A percentile compares a stretch with the other conserved stretches of the same genome.
Conservation (phyloP, 2,888 invertebrate genomes). For the Acholoe squamosa region DNA sequence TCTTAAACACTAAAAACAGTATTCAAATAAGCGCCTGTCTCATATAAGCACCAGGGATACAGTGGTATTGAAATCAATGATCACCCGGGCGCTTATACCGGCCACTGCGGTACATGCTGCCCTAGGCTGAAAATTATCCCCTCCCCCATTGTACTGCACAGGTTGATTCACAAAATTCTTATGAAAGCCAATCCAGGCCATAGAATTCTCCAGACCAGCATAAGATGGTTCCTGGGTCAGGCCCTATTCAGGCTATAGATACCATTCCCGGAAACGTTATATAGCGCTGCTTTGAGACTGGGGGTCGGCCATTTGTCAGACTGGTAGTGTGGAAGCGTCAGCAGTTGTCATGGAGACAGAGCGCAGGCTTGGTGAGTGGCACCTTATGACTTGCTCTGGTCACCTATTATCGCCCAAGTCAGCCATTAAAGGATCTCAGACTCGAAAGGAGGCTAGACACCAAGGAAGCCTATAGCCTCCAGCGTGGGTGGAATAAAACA, state of each 20-base stretch:
- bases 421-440: neutral
- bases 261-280: neutral
- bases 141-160: too few species aligned
- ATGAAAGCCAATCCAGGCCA: too few species aligned
- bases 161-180: too few species aligned
- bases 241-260: neutral
- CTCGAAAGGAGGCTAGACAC: slow-evolving; percentile 21
- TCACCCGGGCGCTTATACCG: too few species aligned
- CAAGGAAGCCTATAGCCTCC: neutral
- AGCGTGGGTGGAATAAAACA: neutral
- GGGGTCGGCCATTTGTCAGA: neutral
- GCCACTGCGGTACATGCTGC: too few species aligned
- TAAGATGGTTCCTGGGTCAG: too few species aligned
- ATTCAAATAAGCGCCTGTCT: too few species aligned
- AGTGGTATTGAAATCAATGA: too few species aligned
- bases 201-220: too few species aligned
- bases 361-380: neutral
- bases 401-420: slow-evolving; percentile 61
- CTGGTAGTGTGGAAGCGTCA: slow-evolving; percentile 13
- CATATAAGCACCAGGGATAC: too few species aligned
- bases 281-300: neutral
- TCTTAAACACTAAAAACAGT: too few species aligned
- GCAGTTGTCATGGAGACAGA: slow-evolving; percentile 52
- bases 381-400: slow-evolving; percentile 34
- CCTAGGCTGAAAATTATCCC: too few species aligned